These are phyloP conservation scores for Thaumatotibia leucotreta DNA, from an alignment of 1,140 invertebrate genomes.

Conservation along the genomic window DNA sequence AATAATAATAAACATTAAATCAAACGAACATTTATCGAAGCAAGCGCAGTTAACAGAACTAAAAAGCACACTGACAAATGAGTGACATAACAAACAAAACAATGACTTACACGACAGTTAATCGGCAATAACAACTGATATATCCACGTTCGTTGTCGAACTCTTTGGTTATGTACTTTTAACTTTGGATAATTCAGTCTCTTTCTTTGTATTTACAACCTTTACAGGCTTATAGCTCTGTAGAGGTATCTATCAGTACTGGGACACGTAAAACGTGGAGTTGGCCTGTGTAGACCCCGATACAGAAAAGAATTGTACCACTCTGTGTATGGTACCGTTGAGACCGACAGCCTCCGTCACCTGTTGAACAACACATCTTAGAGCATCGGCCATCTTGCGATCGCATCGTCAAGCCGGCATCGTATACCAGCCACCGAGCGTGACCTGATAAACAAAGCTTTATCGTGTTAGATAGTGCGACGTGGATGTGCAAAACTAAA, in stretches of 20 bases:
- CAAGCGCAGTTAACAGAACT: constrained; percentile 63
- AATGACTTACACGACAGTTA: constrained; percentile 70
- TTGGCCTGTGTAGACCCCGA: constrained; percentile 77
- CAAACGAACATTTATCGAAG: constrained; percentile 52
- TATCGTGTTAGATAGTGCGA: constrained; percentile 20
- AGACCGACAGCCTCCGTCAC: constrained; percentile 77
- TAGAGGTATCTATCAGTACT: constrained; percentile 69
- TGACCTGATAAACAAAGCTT: constrained; percentile 7
- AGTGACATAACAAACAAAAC: constrained; percentile 73
- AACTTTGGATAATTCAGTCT: constrained; percentile 72
- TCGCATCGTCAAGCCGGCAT: constrained; percentile 41
- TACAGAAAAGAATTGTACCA: constrained; percentile 78
- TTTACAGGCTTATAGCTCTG: constrained; percentile 38
- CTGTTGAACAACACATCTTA: constrained; percentile 76
- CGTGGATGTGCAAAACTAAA: constrained; percentile 33
- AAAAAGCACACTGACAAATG: constrained; percentile 73
- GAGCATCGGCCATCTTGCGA: constrained; percentile 54
- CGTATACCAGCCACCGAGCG: constrained; percentile 7
- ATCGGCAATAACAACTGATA: constrained; percentile 62
- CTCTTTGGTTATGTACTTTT: constrained; percentile 59
- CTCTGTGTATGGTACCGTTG: constrained; percentile 78
- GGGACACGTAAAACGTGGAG: constrained; percentile 79
- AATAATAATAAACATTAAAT: constrained; percentile 28
- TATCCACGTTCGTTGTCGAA: constrained; percentile 56
- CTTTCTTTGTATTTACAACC: constrained; percentile 70